Base-by-base conservation (phyloP, 2,888 invertebrate genomes). In the Amiota minor region DNA sequence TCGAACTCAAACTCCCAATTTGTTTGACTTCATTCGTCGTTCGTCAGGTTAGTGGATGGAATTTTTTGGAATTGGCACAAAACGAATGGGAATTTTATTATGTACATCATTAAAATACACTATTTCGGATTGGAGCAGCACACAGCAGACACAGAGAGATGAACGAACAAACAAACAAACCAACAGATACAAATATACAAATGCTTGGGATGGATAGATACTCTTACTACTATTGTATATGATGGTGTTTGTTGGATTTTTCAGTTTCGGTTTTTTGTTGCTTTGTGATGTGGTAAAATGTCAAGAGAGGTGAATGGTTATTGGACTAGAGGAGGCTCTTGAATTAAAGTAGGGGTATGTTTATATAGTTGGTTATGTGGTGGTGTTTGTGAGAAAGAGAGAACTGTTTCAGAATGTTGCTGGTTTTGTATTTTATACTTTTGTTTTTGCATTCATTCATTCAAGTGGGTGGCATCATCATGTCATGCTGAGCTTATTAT, bases 41-140 rank as follows among this genome's bases (percentile, higher is more conserved):
- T 53, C 53, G 53, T n/a, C 16, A 14, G 53, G 53, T 53, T 16
- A 16, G 14, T 53, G 14, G 53, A 16, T 72, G 87, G 86, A 88
- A 87, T 86, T 81, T 80, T 81, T 78, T 85, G 88, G 88, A 84
- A 88, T 81, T 82, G 88, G 86, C 81, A 86, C 86, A 87, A 86
- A 88, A 88, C 83, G 88, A 88, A 88, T 88, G 88, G 88, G 84
- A 88, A 86, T 88, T 88, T 88, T 87, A 88, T 88, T 88, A 88
- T 88, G 88, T 88, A 86, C 88, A 88, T 88, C 88, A 88, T 88
- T 88, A 88, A 88, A 88, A 87, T 86, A 84, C 85, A 88, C 88
- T 88, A 88, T 87, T 85, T 85, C 81, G 86, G 85, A 85, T 50
- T 53, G 53, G 67, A 85, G 83, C 77, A 75, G 75, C 35, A 35